A percentile compares a stretch with the other conserved stretches of the same genome.
Evolutionary conservation across 2,888 invertebrate species (phyloP).

Genomic region (Brassicogethes aeneus): DNA sequence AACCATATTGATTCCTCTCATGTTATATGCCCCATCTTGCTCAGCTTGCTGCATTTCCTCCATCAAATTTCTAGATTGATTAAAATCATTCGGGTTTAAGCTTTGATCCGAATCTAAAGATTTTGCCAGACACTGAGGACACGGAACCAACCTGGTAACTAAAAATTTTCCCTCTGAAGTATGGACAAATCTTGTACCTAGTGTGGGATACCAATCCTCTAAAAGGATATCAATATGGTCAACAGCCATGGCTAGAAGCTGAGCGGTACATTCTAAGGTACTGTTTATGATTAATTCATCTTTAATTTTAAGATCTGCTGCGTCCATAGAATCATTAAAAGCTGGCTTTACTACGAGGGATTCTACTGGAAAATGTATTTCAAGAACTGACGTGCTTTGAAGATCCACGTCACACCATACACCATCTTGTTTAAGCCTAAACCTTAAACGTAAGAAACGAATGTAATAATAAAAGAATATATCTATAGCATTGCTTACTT

Average conservation of each 20-base stretch:
- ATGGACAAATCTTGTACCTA: slow-evolving; percentile 95
- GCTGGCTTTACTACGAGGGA: slow-evolving; percentile 49
- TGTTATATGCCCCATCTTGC: slow-evolving; percentile 4
- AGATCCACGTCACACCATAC: slow-evolving; percentile 79
- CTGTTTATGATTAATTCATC: slow-evolving; percentile 61
- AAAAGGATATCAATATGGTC: slow-evolving; percentile 93
- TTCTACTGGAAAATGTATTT: slow-evolving; percentile 73
- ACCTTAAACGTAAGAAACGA: slow-evolving; percentile 40
- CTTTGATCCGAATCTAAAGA: slow-evolving; percentile 32
- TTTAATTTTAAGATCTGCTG: slow-evolving; percentile 26
- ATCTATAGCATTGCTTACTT: slow-evolving; percentile 26
- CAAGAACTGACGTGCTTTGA: slow-evolving; percentile 70
- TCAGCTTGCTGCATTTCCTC: slow-evolving; percentile 11
- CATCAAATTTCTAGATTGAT: slow-evolving; percentile 9
- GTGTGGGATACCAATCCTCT: slow-evolving; percentile 97
- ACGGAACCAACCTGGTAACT: slow-evolving; percentile 88
- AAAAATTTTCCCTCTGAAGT: slow-evolving; percentile 93
- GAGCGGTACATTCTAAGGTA: slow-evolving; percentile 68
- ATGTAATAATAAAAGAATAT: not conserved
- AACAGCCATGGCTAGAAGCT: slow-evolving; percentile 77
- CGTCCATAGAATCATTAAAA: slow-evolving; percentile 26
- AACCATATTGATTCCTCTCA: not conserved
- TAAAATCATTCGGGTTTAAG: slow-evolving; percentile 19
- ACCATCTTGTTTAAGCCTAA: slow-evolving; percentile 73
- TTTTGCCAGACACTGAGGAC: slow-evolving; percentile 73